Evolutionary conservation across 1,140 invertebrate species (phyloP).

Genomic region (Bactericera cockerelli): DNA sequence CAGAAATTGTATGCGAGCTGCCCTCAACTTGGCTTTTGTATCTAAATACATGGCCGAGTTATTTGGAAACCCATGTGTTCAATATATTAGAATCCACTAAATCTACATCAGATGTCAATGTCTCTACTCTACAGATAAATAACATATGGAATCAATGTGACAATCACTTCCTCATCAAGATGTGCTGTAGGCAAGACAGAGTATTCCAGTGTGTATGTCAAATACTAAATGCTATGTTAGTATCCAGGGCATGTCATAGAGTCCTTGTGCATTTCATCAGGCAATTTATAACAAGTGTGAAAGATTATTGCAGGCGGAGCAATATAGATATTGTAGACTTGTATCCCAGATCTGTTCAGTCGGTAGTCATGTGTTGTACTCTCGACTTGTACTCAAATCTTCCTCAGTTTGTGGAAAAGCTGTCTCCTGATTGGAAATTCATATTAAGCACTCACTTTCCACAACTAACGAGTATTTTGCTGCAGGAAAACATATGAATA

Average conservation of each 20-base stretch:
- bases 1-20: not conserved
- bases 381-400: not conserved
- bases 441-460: not conserved
- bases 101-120: not conserved
- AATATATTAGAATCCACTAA: not conserved
- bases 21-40: not conserved
- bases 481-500: not conserved
- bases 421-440: not conserved
- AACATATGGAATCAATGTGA: not conserved
- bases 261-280: not conserved
- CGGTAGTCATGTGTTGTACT: not conserved
- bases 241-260: not conserved
- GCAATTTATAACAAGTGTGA: not conserved
- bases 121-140: too few relatives aligned
- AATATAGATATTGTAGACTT: not conserved
- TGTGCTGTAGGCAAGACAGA: not conserved
- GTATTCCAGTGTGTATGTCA: not conserved
- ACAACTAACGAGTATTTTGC: not conserved
- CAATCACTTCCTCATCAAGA: not conserved
- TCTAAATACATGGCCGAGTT: not conserved
- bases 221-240: not conserved
- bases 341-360: not conserved
- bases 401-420: not conserved
- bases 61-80: not conserved
- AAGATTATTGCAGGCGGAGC: not conserved